phyloP scores from a whole-genome alignment of 2,113 vertebrate genomes.

The Petaurus breviceps region DNA sequence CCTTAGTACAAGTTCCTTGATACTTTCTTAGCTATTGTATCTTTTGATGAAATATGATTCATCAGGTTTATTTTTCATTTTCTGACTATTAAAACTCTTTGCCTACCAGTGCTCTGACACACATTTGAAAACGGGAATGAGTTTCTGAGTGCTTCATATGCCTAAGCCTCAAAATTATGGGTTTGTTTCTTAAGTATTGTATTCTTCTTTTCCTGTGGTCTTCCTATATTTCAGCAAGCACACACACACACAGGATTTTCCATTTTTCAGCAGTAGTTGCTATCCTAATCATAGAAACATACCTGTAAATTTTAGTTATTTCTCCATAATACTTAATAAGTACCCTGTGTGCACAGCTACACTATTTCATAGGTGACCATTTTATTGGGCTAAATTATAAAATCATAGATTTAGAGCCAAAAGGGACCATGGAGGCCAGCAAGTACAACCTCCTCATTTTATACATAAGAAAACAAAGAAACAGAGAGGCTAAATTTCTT shows the following conservation, averaged over 20 bases:
- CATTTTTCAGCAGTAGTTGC: background rate
- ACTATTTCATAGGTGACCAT: background rate
- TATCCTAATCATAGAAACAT: background rate
- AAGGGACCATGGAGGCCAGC: background rate
- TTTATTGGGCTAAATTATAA: background rate
- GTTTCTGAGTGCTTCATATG: background rate
- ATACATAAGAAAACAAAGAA: background rate
- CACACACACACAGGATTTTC: background rate
- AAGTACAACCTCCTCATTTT: background rate
- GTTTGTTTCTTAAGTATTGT: background rate
- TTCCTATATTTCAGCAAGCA: background rate
- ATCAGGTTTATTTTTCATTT: rapidly evolving
- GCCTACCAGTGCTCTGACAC: background rate
- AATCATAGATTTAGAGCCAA: background rate
- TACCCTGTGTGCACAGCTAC: background rate
- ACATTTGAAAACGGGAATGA: background rate
- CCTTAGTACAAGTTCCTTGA: background rate
- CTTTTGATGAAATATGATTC: background rate
- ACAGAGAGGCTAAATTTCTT: background rate
- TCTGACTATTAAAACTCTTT: background rate
- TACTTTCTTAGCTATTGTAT: too few relatives aligned
- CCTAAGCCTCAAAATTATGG: background rate
- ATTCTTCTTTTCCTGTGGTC: background rate
- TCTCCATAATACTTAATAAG: background rate
- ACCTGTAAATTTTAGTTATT: background rate